Evolutionary conservation across 2,113 vertebrate genomes (phyloP).

Genomic region (Scortum barcoo): DNA sequence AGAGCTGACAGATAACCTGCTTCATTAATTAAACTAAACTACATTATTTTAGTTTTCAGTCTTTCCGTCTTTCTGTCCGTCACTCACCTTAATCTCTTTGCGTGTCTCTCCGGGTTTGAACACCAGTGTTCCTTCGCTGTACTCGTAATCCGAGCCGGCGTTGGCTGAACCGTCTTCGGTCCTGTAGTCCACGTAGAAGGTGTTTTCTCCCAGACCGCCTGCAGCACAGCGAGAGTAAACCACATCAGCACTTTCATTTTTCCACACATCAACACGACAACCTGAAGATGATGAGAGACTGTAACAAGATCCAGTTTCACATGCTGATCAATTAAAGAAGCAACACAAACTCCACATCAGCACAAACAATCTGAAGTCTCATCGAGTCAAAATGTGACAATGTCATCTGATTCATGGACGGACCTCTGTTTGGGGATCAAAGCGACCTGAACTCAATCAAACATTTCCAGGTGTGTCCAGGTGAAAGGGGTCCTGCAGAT

Average conservation of each 20-base stretch:
- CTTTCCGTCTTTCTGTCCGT: not conserved
- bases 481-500: no score
- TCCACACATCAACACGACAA: not conserved
- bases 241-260: not conserved
- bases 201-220: slow-evolving; percentile 89
- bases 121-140: slow-evolving; percentile 84
- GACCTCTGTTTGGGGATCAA: no score
- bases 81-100: slow-evolving; percentile 86
- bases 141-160: slow-evolving; percentile 94
- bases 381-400: no score
- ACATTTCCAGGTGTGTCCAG: no score
- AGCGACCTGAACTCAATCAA: no score
- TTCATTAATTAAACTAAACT: slow-evolving; percentile 20
- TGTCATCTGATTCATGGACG: no score
- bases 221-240: not conserved
- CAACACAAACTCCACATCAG: no score
- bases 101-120: slow-evolving; percentile 87
- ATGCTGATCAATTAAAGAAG: no score
- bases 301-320: no score
- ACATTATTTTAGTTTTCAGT: no score
- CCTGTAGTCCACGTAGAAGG: slow-evolving; percentile 97
- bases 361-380: no score
- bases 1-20: not conserved
- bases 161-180: slow-evolving; percentile 97
- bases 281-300: no score